Conservation (phyloP, 1,140 invertebrate genomes). For the Drosophila erecta region DNA sequence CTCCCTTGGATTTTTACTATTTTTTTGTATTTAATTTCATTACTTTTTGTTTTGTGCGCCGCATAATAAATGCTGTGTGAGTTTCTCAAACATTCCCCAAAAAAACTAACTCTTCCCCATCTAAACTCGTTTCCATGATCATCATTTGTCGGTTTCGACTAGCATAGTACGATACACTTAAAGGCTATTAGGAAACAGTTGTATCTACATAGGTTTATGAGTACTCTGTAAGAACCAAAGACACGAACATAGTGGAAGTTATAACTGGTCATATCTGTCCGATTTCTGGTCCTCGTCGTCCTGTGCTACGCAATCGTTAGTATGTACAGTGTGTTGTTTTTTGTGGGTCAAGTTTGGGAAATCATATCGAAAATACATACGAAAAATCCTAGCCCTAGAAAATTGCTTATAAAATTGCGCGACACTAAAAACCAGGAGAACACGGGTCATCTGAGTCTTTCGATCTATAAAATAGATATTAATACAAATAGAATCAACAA, state of each 20-base stretch:
- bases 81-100: conserved; percentile 40
- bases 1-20: conserved; percentile 21
- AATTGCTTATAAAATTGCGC: conserved; percentile 81
- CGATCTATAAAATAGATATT: conserved; percentile 56
- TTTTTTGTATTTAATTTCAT: conserved; percentile 23
- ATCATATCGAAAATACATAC: conserved; percentile 63
- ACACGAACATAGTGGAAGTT: conserved; percentile 46
- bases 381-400: conserved; percentile 74
- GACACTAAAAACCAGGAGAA: conserved; percentile 33
- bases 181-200: conserved; percentile 80
- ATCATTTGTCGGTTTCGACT: conserved; percentile 57
- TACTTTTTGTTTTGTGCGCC: conserved; percentile 68
- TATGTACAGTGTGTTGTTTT: conserved; percentile 63
- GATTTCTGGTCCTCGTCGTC: conserved; percentile 24
- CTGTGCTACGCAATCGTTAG: conserved; percentile 20
- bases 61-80: conserved; percentile 84
- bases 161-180: conserved; percentile 71
- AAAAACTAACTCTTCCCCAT: conserved; percentile 25
- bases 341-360: conserved; percentile 33
- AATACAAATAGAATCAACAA: conserved; percentile 59
- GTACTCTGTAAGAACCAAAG: conserved; percentile 56
- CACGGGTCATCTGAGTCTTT: conserved; percentile 33
- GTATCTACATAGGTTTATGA: conserved; percentile 82
- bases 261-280: conserved; percentile 37
- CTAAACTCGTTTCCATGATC: conserved; percentile 3